phyloP scores from a whole-genome alignment of 2,113 vertebrate genomes.

The Sisor rabdophorus region DNA sequence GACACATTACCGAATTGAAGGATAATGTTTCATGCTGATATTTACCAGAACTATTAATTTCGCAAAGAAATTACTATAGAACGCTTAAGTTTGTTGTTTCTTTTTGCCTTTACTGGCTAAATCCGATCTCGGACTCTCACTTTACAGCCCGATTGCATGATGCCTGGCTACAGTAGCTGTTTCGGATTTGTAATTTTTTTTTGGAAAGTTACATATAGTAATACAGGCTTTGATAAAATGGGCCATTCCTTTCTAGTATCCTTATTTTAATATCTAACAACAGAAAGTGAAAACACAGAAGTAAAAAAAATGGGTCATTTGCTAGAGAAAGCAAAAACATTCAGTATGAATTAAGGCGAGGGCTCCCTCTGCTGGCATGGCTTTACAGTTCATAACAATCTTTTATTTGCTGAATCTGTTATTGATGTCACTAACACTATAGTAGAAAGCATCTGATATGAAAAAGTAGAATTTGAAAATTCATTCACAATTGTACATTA shows the following conservation, averaged over 20 bases:
- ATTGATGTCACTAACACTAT: not conserved
- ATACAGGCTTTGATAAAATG: not conserved
- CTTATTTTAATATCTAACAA: too few species aligned
- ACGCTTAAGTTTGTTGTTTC: too few species aligned
- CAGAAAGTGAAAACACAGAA: too few species aligned
- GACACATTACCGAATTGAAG: too few species aligned
- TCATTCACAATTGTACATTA: not conserved
- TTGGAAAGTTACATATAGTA: not conserved
- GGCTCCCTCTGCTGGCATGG: too few species aligned
- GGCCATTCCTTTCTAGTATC: not conserved
- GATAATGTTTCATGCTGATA: too few species aligned
- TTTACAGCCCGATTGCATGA: not conserved
- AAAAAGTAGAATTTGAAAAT: not conserved
- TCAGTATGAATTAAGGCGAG: too few species aligned
- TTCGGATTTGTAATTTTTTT: not conserved
- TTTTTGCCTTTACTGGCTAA: too few species aligned
- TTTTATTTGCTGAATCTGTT: not conserved
- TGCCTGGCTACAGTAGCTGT: not conserved
- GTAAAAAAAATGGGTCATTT: too few species aligned
- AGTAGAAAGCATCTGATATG: not conserved
- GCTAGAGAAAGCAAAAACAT: too few species aligned
- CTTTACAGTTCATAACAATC: not conserved
- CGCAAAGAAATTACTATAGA: too few species aligned
- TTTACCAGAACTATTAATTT: too few species aligned
- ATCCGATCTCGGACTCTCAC: not conserved